Evolutionary conservation across 2,113 vertebrate species (phyloP).

Genomic region (Pteruthius melanotis): DNA sequence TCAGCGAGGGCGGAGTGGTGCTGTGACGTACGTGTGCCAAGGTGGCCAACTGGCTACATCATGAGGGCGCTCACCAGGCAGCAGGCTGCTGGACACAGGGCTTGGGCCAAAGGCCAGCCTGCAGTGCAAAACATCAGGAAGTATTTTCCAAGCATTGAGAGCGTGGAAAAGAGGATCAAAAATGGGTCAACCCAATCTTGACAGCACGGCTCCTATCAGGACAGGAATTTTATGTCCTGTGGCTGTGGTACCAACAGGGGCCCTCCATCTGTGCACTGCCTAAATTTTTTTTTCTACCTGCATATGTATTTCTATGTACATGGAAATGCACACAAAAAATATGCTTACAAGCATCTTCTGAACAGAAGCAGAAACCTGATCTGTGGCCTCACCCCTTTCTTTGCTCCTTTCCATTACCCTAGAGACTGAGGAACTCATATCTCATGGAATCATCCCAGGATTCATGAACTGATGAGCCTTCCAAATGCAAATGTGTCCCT

Average conservation of each 20-base stretch:
- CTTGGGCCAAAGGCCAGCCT: background rate
- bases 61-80: background rate
- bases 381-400: background rate
- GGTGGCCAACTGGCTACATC: background rate
- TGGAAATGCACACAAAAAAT: background rate
- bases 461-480: background rate
- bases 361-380: background rate
- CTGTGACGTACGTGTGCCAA: rapidly evolving
- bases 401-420: background rate
- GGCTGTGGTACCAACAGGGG: background rate
- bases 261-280: background rate
- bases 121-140: background rate
- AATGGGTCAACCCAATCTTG: background rate
- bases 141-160: background rate
- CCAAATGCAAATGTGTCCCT: rapidly evolving
- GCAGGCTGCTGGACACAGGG: background rate
- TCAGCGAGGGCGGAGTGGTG: background rate
- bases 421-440: background rate
- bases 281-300: background rate
- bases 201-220: background rate
- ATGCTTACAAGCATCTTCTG: background rate
- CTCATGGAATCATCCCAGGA: background rate
- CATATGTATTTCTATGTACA: background rate
- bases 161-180: background rate
- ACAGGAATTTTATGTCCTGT: background rate